Base-by-base conservation (phyloP, 1,140 invertebrate genomes). In the Pomacea maculata region DNA sequence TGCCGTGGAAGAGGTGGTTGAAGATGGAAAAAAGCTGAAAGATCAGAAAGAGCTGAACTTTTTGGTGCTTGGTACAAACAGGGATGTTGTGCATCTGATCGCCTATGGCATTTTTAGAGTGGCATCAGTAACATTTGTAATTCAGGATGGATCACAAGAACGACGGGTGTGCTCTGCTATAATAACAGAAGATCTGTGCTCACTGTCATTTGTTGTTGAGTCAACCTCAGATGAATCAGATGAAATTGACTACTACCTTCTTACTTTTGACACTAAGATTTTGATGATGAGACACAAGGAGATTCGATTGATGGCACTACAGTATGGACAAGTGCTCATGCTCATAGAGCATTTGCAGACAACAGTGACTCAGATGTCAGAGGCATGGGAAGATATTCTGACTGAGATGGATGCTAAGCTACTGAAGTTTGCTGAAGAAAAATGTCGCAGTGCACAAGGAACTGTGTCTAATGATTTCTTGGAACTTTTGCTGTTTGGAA, bases 361-460 rank as follows among this genome's bases (percentile, higher is more conserved):
- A 21, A 90, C 89, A n/a, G 88, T 92, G 15, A 87, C 89, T 73
- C 95, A 95, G n/a, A 95, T 98, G 86, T 95, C 94, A 71, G 97
- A 98, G 92, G 95, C 96, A 0, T 98, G 97, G 96, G 97, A 98
- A 92, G 97, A 96, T 82, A 97, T 98, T 86, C 92, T 98, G 21
- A 89, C 97, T 45, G 97, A 98, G 93, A 96, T 99, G 94, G 97
- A 99, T 90, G 95, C 95, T 71, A 98, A 98, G 92, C 93, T 99
- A 80, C 94, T 95, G 14, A 95, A 95, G 82, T 98, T 97, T 93
- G 96, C 96, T 55, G 94, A 95, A 84, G 94, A 94, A 80, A 92
- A 92, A 83, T 85, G 89, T 84, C 80, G 84, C 79, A 77, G 83
- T 34, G 82, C 83, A 11, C 85, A 80, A 65, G 95, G 95, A 45